Evolutionary conservation across 1,140 invertebrate genomes (phyloP).

Genomic region (Eciton burchellii): DNA sequence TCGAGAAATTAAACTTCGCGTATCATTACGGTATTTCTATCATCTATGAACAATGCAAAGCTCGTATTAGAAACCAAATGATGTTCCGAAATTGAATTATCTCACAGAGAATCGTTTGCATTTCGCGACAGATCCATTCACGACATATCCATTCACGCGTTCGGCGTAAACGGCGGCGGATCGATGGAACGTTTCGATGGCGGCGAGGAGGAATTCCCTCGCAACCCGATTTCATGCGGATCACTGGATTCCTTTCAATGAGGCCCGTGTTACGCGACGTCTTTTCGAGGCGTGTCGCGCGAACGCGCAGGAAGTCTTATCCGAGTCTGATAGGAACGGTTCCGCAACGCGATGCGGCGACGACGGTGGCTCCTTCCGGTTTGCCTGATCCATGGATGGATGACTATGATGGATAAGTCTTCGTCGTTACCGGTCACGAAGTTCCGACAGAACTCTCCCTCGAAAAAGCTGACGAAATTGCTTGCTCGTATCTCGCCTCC

Average conservation of each 20-base stretch:
- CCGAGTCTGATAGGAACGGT: constrained; percentile 14
- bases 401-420: constrained; percentile 41
- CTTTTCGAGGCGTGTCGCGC: constrained; percentile 28
- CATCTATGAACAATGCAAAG: no score
- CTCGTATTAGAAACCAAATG: neutral
- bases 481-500: neutral
- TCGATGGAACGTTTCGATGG: constrained; percentile 25
- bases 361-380: constrained; percentile 6
- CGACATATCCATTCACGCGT: constrained; percentile 31
- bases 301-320: neutral
- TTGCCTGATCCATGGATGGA: constrained; percentile 10
- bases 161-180: neutral
- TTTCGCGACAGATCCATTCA: constrained; percentile 20
- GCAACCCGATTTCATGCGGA: constrained; percentile 39
- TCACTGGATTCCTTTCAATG: constrained; percentile 44
- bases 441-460: constrained; percentile 1
- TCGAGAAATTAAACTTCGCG: no score
- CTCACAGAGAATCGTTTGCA: neutral
- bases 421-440: constrained; percentile 38
- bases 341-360: neutral
- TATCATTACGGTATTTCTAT: no score
- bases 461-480: constrained; percentile 22
- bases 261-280: constrained; percentile 3
- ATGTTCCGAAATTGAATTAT: constrained; percentile 2
- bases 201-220: constrained; percentile 11